Evolutionary conservation across 2,113 vertebrate genomes (phyloP), one percentile per base, ranked within the genome.

Genomic region (Thinocorus orbignyianus): DNA sequence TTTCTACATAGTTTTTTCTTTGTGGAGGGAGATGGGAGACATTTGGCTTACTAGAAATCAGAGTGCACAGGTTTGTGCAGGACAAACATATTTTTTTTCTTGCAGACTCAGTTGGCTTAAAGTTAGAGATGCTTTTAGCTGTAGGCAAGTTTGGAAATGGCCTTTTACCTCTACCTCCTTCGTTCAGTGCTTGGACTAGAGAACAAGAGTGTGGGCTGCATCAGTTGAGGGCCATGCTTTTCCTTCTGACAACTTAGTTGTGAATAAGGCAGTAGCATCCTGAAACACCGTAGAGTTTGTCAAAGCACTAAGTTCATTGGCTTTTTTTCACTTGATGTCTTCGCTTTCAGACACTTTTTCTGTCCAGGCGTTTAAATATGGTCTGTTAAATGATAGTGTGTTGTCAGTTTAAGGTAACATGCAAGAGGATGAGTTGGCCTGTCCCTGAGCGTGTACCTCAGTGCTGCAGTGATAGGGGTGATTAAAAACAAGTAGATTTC

Each of bases 81-180:
- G 37, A 51, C 37, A 79, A 41, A 48, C 2, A 3, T n/a, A n/a
- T n/a, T n/a, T n/a, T 81, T 76, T 62, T 78, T 84, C 37, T 78
- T 71, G 14, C 0, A 39, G 55, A 9, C 16, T 81, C 1, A 0
- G 17, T 1, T 33, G 30, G 42, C 9, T 54, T 62, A 12, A 58
- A 87, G 26, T 26, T 83, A 22, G 33, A 58, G 46, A 26, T 3
- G 2, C 46, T 86, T 92, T 86, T 62, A 88, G 46, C 58, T 88
- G 48, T 61, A 54, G 46, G 68, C 39, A 81, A 60, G 30, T 91
- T 92, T 68, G 65, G 48, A 90, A 84, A 81, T 9, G 84, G 25
- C 69, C 42, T 74, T 84, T 71, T 5, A 41, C 71, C 44, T 26
- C 13, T 22, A 39, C 42, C 33, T 84, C 10, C 61, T 84, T 57